Conservation (phyloP, 2,797 vertebrate species). For the Helicolenus hilgendorfi region DNA sequence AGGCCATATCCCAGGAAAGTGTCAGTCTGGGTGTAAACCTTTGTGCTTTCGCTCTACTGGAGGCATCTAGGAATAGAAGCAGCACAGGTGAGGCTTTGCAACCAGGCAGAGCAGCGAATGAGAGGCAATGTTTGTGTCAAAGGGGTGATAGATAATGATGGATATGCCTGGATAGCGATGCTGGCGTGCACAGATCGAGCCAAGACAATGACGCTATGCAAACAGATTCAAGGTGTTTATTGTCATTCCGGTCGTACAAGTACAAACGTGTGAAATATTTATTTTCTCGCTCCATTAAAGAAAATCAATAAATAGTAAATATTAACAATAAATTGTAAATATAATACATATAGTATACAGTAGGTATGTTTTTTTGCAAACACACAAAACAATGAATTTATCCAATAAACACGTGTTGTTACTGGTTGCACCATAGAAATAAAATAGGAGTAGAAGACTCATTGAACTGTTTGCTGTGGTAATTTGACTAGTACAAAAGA, state of each 20-base stretch:
- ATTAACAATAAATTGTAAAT: not conserved
- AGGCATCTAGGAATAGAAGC: conserved; percentile 76
- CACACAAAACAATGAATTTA: not conserved
- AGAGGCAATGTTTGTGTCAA: conserved; percentile 41
- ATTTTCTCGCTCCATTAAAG: not conserved
- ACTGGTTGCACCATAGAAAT: too few relatives aligned
- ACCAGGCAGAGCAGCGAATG: conserved; percentile 24
- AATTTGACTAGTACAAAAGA: too few relatives aligned
- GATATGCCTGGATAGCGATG: conserved; percentile 30
- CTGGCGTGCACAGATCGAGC: not conserved
- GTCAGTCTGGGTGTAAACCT: conserved; percentile 70
- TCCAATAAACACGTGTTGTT: not conserved
- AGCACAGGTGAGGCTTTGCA: conserved; percentile 55
- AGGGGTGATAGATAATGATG: conserved; percentile 46
- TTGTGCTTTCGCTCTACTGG: conserved; percentile 48
- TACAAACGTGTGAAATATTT: not conserved
- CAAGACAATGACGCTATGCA: not conserved
- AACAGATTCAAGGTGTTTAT: not conserved
- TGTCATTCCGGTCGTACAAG: not conserved
- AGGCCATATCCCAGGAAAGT: conserved; percentile 68
- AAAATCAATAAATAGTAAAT: too few relatives aligned
- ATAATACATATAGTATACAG: not conserved
- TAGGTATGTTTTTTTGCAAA: not conserved
- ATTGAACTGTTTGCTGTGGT: too few relatives aligned
- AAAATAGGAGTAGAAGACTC: too few relatives aligned